Conservation (phyloP, 2,797 vertebrate genomes). For the Kryptopterus vitreolus region DNA sequence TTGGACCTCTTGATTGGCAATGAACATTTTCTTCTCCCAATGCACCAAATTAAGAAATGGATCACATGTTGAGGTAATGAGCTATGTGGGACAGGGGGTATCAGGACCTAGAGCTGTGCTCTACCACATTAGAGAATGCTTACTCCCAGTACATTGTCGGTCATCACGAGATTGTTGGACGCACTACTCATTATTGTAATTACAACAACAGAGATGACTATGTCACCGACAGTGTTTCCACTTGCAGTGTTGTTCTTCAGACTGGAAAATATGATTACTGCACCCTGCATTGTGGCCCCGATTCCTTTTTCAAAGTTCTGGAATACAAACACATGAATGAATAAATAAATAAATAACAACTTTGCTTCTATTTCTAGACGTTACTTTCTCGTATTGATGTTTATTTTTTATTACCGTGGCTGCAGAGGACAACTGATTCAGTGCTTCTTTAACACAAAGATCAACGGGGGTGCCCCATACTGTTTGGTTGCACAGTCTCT, state of each 20-base stretch:
- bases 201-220: constrained; percentile 60
- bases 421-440: constrained; percentile 45
- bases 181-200: constrained; percentile 58
- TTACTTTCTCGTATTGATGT: neutral
- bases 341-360: neutral
- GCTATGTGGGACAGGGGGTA: neutral
- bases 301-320: constrained; percentile 68
- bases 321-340: constrained; percentile 13
- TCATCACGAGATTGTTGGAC: neutral
- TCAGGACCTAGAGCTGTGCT: neutral
- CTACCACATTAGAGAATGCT: constrained; percentile 36
- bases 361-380: neutral
- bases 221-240: constrained; percentile 46
- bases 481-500: constrained; percentile 52
- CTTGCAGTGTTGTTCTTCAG: constrained; percentile 61
- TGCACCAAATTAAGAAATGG: neutral
- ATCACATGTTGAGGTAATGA: neutral
- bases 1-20: neutral
- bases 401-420: constrained; percentile 62
- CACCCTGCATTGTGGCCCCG: constrained; percentile 59
- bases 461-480: constrained; percentile 28
- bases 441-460: constrained; percentile 56
- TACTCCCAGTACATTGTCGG: constrained; percentile 61
- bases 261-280: constrained; percentile 61
- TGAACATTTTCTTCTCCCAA: neutral